phyloP scores from a whole-genome alignment of 1,140 invertebrate species.

The Drosophila lini region DNA sequence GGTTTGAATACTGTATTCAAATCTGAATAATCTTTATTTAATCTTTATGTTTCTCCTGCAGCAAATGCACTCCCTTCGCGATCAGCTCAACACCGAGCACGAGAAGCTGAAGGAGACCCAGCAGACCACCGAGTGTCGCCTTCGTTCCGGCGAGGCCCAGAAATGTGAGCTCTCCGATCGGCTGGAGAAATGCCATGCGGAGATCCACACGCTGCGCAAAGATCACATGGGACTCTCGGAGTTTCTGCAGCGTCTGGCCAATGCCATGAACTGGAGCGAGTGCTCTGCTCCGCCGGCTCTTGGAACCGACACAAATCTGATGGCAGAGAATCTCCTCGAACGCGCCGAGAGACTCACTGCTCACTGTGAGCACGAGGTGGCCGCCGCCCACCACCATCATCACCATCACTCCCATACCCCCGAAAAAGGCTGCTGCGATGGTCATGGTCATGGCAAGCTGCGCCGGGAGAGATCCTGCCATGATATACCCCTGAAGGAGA shows the following conservation, averaged over 20 bases:
- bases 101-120: conserved; percentile 87
- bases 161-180: conserved; percentile 88
- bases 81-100: conserved; percentile 88
- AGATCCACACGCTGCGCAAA: conserved; percentile 86
- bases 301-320: conserved; percentile 91
- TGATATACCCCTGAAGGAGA: conserved; percentile 88
- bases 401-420: conserved; percentile 57
- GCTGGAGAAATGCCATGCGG: conserved; percentile 89
- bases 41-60: conserved; percentile 58
- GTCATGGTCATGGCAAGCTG: conserved; percentile 85
- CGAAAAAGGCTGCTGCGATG: conserved; percentile 68
- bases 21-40: not conserved
- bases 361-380: conserved; percentile 86
- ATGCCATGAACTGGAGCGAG: conserved; percentile 84
- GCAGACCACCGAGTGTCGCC: conserved; percentile 87
- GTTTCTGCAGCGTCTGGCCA: conserved; percentile 87
- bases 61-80: conserved; percentile 89
- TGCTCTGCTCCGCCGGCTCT: conserved; percentile 85
- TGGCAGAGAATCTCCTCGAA: conserved; percentile 91
- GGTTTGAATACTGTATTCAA: conserved; percentile 35
- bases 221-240: conserved; percentile 79
- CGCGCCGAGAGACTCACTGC: conserved; percentile 90
- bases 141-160: conserved; percentile 89
- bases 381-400: conserved; percentile 17
- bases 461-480: conserved; percentile 90